Percentiles rank a stretch among this genome's conserved stretches.
Evolutionary conservation across 2,888 invertebrate species (phyloP).

Genomic region (Ennomos erosarius): DNA sequence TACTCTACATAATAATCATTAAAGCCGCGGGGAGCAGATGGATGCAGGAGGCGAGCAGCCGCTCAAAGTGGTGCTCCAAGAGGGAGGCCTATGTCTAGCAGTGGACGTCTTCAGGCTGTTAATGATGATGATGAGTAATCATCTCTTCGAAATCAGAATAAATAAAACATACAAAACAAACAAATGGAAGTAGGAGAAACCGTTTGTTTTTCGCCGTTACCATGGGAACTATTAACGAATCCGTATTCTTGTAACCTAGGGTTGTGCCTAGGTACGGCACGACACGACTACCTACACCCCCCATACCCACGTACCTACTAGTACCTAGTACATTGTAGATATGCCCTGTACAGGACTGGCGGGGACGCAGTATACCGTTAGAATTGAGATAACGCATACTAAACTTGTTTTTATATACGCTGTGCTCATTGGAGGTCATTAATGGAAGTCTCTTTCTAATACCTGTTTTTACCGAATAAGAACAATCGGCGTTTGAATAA

Average conservation of each 20-base stretch:
- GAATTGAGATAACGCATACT: constrained; percentile 48
- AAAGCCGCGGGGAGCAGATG: no score
- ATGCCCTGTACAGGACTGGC: constrained; percentile 55
- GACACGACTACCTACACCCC: constrained; percentile 35
- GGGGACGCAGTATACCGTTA: constrained; percentile 59
- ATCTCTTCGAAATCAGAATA: no score
- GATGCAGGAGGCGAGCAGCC: no score
- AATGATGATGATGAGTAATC: no score
- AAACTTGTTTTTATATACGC: background rate
- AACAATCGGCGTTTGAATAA: no score
- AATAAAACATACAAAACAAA: no score
- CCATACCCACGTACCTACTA: constrained; percentile 23
- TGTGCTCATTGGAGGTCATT: background rate
- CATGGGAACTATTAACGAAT: constrained; percentile 64
- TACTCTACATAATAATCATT: no score
- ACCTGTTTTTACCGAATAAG: no score
- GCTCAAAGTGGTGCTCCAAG: no score
- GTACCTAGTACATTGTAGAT: constrained; percentile 37
- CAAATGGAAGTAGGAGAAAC: constrained; percentile 25
- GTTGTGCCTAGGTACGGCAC: constrained; percentile 64
- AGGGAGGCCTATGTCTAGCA: no score
- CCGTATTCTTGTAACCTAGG: constrained; percentile 37
- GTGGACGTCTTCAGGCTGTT: no score
- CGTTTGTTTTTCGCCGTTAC: constrained; percentile 70
- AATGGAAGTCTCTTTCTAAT: no score